Evolutionary conservation across 2,113 vertebrate genomes (phyloP).

Genomic region (Diadophis punctatus): DNA sequence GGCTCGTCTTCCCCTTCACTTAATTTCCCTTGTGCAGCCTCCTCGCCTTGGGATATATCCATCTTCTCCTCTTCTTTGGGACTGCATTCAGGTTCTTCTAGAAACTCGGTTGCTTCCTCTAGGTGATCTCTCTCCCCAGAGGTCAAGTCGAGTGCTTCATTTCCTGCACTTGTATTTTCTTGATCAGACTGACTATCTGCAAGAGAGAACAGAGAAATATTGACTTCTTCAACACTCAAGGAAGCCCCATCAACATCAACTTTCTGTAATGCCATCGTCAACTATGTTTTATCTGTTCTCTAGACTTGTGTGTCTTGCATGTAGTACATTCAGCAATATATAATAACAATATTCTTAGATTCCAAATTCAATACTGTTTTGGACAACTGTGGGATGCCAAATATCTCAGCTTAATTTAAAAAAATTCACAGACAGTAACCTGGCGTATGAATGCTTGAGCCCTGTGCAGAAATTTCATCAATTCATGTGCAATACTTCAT

Average conservation of each 20-base stretch:
- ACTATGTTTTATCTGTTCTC: background rate
- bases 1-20: conserved; percentile 57
- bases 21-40: conserved; percentile 50
- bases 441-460: background rate
- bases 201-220: conserved; percentile 54
- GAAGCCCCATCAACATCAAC: rapidly evolving
- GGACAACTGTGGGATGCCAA: background rate
- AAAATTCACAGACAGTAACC: background rate
- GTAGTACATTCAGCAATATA: background rate
- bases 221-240: conserved; percentile 16
- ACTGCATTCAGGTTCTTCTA: conserved; percentile 36
- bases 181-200: conserved; percentile 86
- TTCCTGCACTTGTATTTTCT: conserved; percentile 61
- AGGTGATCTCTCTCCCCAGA: conserved; percentile 48
- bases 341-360: background rate
- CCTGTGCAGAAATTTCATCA: background rate
- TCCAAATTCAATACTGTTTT: background rate
- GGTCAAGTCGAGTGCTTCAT: conserved; percentile 76
- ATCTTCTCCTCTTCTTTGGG: conserved; percentile 46
- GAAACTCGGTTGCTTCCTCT: conserved; percentile 42
- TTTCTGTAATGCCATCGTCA: background rate
- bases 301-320: background rate
- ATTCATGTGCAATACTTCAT: background rate
- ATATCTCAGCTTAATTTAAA: background rate
- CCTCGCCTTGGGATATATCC: conserved; percentile 44